Percentiles rank a stretch among this genome's conserved stretches.
phyloP scores from a whole-genome alignment of 2,888 invertebrate species.

The Papilio gigon region DNA sequence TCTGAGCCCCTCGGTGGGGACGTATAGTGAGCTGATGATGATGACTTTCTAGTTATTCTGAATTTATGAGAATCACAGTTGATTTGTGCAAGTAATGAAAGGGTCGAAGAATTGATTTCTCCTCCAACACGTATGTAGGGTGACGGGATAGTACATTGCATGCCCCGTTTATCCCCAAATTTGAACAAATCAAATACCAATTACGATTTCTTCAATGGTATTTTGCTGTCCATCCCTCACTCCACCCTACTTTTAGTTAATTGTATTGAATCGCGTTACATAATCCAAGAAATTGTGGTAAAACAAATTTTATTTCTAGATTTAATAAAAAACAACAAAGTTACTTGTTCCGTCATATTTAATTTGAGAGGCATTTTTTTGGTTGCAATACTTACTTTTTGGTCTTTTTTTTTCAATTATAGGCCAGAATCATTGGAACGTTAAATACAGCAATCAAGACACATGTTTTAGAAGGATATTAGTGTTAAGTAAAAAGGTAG shows the following conservation, averaged over 20 bases:
- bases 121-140: slow-evolving; percentile 67
- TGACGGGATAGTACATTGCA: slow-evolving; percentile 70
- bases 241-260: slow-evolving; percentile 32
- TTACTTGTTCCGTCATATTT: too few relatives aligned
- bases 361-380: too few relatives aligned
- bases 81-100: slow-evolving; percentile 44
- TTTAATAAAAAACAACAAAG: too few relatives aligned
- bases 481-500: background rate
- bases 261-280: slow-evolving; percentile 3
- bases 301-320: too few relatives aligned
- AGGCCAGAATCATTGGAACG: background rate
- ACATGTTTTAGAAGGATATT: too few relatives aligned
- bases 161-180: slow-evolving; percentile 60
- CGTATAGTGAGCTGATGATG: too few relatives aligned
- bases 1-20: too few relatives aligned
- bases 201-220: slow-evolving; percentile 54
- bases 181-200: slow-evolving; percentile 66
- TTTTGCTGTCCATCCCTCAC: slow-evolving; percentile 41
- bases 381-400: too few relatives aligned
- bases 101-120: slow-evolving; percentile 66
- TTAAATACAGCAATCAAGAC: too few relatives aligned
- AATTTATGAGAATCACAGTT: slow-evolving; percentile 32
- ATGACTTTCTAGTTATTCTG: too few relatives aligned
- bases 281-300: background rate
- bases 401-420: too few relatives aligned